Conservation (phyloP, 2,888 invertebrate species). For the Phrixothrix hirtus region DNA sequence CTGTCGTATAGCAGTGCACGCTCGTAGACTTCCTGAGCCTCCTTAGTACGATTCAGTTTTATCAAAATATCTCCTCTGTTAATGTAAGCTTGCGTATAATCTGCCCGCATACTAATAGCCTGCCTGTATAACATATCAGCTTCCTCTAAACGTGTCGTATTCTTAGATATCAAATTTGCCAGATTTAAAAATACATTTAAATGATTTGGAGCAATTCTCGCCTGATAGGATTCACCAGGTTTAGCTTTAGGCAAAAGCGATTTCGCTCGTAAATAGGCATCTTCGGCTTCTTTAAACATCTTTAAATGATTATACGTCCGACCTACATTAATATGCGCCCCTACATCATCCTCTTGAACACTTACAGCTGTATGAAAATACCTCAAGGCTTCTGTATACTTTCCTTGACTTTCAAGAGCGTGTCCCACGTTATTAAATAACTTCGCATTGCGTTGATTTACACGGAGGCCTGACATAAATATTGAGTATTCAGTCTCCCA, state of each 20-base stretch:
- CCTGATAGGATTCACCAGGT: slow-evolving; percentile 93
- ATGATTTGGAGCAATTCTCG: slow-evolving; percentile 93
- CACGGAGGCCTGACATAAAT: slow-evolving; percentile 87
- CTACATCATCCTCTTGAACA: slow-evolving; percentile 94
- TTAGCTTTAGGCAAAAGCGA: slow-evolving; percentile 87
- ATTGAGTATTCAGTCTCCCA: slow-evolving; percentile 93
- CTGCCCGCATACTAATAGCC: slow-evolving; percentile 96
- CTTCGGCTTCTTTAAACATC: slow-evolving; percentile 86
- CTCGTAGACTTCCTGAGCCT: slow-evolving; percentile 94
- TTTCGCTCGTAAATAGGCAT: slow-evolving; percentile 88
- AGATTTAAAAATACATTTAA: slow-evolving; percentile 94
- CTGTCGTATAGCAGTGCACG: slow-evolving; percentile 90
- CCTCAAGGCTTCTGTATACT: slow-evolving; percentile 76
- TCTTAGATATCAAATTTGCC: slow-evolving; percentile 91
- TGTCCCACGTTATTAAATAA: slow-evolving; percentile 97
- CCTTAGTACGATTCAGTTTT: slow-evolving; percentile 89
- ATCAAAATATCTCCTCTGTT: slow-evolving; percentile 95
- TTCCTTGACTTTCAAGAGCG: slow-evolving; percentile 80
- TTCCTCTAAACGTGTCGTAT: slow-evolving; percentile 88
- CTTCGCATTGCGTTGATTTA: slow-evolving; percentile 91
- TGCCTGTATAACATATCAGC: slow-evolving; percentile 92
- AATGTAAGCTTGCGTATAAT: slow-evolving; percentile 95
- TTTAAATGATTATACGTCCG: slow-evolving; percentile 92
- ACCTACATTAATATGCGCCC: slow-evolving; percentile 96
- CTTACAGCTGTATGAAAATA: slow-evolving; percentile 92